These are phyloP conservation scores for Ormia ochracea DNA, from an alignment of 2,888 invertebrate genomes.

Conservation along the genomic window DNA sequence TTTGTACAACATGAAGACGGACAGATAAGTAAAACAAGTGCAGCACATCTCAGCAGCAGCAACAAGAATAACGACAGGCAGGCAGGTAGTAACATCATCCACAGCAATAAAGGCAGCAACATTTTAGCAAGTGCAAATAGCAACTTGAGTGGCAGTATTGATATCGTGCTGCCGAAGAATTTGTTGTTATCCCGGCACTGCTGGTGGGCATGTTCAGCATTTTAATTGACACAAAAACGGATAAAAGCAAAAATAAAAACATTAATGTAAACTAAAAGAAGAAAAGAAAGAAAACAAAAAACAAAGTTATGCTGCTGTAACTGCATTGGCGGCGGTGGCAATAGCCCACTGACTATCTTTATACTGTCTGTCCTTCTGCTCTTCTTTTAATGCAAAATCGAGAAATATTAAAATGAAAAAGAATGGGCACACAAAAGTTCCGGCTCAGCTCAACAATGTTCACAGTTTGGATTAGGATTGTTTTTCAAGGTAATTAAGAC, in stretches of 20 bases:
- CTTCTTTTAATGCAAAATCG: conserved; percentile 46
- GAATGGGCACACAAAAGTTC: conserved; percentile 35
- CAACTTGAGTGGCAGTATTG: conserved; percentile 60
- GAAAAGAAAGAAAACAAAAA: conserved; percentile 16
- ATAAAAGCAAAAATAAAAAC: conserved; percentile 51
- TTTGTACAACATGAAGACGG: background rate
- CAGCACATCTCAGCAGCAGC: background rate
- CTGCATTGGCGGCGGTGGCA: background rate
- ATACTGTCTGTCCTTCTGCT: background rate
- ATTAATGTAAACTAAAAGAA: background rate
- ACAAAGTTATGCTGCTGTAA: conserved; percentile 8
- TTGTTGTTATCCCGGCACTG: conserved; percentile 65
- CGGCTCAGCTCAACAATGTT: conserved; percentile 51
- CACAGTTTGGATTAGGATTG: conserved; percentile 59
- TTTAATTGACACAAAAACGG: conserved; percentile 64
- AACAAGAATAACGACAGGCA: conserved; percentile 3
- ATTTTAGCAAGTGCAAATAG: conserved; percentile 54
- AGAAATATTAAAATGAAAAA: background rate
- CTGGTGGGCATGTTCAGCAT: conserved; percentile 66
- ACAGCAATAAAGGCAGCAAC: conserved; percentile 10
- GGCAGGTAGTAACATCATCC: conserved; percentile 4
- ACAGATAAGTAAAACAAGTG: background rate
- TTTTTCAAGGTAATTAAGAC: conserved; percentile 62
- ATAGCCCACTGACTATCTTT: background rate
- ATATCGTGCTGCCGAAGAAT: conserved; percentile 65